A percentile compares a stretch with the other conserved stretches of the same genome.
Evolutionary conservation across 2,888 invertebrate genomes (phyloP).

Genomic region (Podabrus alpinus): DNA sequence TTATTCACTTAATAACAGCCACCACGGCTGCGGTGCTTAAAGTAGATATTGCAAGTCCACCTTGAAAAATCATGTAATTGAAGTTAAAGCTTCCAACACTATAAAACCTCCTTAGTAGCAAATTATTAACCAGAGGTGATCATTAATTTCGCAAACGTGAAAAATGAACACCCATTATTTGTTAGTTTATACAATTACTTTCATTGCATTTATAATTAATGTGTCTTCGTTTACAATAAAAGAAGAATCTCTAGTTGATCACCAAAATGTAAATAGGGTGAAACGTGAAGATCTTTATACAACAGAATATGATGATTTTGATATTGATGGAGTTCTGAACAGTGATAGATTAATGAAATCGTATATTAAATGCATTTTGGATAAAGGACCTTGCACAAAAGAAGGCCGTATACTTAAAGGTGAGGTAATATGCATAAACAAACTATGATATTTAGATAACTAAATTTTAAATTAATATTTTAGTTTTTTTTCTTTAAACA

Average conservation of each 20-base stretch:
- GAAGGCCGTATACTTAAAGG: conserved; percentile 64
- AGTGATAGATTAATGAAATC: conserved; percentile 66
- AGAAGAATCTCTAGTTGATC: background rate
- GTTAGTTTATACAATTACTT: background rate
- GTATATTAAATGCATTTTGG: conserved; percentile 68
- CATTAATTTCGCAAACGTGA: background rate
- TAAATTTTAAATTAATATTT: too few species aligned
- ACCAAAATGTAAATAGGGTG: conserved; percentile 42
- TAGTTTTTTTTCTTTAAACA: too few species aligned
- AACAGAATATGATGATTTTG: conserved; percentile 67
- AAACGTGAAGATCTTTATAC: conserved; percentile 56
- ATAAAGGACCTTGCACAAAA: conserved; percentile 65
- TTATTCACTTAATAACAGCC: background rate
- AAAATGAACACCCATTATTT: background rate
- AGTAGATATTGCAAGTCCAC: background rate
- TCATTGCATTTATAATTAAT: background rate
- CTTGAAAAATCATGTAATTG: background rate
- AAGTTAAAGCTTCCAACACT: background rate
- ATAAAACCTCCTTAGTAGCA: background rate
- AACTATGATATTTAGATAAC: too few species aligned
- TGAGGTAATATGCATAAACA: conserved; percentile 31
- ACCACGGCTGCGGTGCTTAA: background rate
- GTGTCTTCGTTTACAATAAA: background rate
- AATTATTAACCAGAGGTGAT: background rate
- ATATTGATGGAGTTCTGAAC: conserved; percentile 65